Conservation (phyloP, 2,888 invertebrate species). For the Pantelozetes paolii region DNA sequence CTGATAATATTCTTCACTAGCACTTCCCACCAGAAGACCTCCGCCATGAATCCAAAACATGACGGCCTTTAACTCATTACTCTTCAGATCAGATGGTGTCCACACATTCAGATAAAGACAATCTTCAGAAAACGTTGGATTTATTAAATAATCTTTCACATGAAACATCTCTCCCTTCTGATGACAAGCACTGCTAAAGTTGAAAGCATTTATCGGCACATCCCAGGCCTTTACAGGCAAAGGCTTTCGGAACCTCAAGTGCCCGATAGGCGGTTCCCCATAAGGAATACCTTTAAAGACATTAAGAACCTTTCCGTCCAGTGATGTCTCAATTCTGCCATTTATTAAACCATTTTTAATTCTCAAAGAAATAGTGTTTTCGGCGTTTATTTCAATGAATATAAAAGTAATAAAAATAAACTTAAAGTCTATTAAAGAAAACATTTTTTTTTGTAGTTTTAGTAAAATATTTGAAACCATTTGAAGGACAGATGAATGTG, state of each 20-base stretch:
- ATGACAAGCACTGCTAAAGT: not conserved
- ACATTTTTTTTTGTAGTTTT: too few species aligned
- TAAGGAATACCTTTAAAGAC: slow-evolving; percentile 20
- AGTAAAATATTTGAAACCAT: too few species aligned
- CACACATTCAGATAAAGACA: slow-evolving; percentile 38
- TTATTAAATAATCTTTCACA: not conserved
- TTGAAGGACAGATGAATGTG: too few species aligned
- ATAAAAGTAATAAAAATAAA: too few species aligned
- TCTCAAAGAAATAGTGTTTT: not conserved
- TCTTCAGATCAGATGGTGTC: slow-evolving; percentile 21
- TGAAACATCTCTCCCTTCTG: not conserved
- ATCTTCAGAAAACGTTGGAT: slow-evolving; percentile 30
- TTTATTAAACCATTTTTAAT: slow-evolving; percentile 10
- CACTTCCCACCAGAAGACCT: not conserved
- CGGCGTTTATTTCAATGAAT: too few species aligned
- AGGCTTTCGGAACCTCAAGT: slow-evolving; percentile 11
- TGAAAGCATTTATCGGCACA: not conserved
- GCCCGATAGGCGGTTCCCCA: not conserved
- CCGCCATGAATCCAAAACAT: slow-evolving; percentile 38
- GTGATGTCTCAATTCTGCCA: not conserved
- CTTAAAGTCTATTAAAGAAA: too few species aligned
- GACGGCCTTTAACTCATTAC: not conserved
- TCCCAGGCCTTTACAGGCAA: not conserved
- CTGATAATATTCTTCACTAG: not conserved
- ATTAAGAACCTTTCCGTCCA: not conserved